These are phyloP conservation scores for Lordiphosa fenestrarum DNA, from an alignment of 2,888 invertebrate species.

Conservation along the genomic window DNA sequence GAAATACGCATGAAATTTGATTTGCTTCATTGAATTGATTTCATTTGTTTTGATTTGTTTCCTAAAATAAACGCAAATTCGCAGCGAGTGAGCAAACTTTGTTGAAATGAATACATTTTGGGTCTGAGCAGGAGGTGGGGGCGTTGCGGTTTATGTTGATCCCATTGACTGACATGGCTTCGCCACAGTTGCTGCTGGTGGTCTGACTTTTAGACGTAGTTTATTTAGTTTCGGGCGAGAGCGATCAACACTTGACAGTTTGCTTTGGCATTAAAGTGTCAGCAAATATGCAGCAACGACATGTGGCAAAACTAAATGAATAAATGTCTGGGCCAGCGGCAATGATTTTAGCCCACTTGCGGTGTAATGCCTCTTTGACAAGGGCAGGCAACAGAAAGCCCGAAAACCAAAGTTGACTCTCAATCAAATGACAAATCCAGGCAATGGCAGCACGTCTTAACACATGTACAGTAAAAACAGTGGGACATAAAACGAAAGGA, in stretches of 20 bases:
- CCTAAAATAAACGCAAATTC: conserved; percentile 67
- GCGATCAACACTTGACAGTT: conserved; percentile 68
- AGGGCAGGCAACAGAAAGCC: conserved; percentile 7
- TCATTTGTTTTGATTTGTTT: conserved; percentile 72
- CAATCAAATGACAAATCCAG: conserved; percentile 42
- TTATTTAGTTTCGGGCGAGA: conserved; percentile 48
- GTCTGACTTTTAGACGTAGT: conserved; percentile 62
- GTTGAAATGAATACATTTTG: conserved; percentile 68
- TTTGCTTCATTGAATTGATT: conserved; percentile 72
- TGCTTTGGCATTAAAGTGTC: conserved; percentile 66
- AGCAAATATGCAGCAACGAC: conserved; percentile 42
- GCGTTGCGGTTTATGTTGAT: conserved; percentile 63
- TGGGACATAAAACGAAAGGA: conserved; percentile 5
- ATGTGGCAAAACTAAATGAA: conserved; percentile 26
- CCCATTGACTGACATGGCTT: conserved; percentile 47
- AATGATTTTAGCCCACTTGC: conserved; percentile 55
- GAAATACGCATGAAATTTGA: conserved; percentile 71
- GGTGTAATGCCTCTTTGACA: conserved; percentile 40
- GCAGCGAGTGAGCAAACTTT: conserved; percentile 45
- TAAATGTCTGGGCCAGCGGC: conserved; percentile 18
- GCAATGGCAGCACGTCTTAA: conserved; percentile 3
- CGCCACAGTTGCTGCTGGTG: conserved; percentile 7
- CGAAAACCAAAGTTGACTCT: conserved; percentile 48
- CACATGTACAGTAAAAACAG: background rate
- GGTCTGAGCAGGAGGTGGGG: conserved; percentile 34